phyloP scores from a whole-genome alignment of 2,797 vertebrate species.

The Argya squamiceps region DNA sequence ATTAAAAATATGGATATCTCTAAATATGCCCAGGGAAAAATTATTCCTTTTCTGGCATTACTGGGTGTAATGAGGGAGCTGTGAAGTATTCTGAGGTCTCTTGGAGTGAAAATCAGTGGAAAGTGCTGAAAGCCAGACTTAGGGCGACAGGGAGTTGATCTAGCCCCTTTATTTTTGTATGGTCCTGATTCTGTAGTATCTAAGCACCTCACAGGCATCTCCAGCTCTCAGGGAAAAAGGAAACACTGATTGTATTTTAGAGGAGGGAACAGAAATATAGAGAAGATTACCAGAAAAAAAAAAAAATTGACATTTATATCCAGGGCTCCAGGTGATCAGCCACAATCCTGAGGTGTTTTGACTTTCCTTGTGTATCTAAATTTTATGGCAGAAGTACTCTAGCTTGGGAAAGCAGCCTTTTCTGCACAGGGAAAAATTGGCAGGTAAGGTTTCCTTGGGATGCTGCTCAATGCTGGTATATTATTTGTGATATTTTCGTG shows the following conservation, averaged over 20 bases:
- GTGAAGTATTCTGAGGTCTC: neutral
- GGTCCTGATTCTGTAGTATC: neutral
- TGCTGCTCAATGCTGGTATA: neutral
- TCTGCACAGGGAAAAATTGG: neutral
- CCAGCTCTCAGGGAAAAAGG: neutral
- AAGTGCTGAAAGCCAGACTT: neutral
- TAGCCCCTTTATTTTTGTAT: neutral
- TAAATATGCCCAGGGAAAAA: neutral
- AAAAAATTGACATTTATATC: neutral
- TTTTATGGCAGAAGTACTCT: neutral
- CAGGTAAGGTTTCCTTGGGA: neutral
- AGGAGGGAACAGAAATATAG: neutral
- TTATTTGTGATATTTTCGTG: neutral
- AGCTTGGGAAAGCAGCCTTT: neutral
- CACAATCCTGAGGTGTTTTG: neutral
- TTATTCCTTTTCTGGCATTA: neutral
- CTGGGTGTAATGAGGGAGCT: neutral
- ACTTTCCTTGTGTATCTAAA: neutral
- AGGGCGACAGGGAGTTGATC: neutral
- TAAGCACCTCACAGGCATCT: neutral
- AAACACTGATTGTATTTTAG: neutral
- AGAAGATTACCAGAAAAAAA: neutral
- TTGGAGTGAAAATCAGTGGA: neutral
- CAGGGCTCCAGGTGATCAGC: neutral
- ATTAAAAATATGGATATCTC: neutral